A percentile compares a stretch with the other conserved stretches of the same genome.
phyloP scores from a whole-genome alignment of 2,113 vertebrate genomes.

The Amphiprion ocellaris region DNA sequence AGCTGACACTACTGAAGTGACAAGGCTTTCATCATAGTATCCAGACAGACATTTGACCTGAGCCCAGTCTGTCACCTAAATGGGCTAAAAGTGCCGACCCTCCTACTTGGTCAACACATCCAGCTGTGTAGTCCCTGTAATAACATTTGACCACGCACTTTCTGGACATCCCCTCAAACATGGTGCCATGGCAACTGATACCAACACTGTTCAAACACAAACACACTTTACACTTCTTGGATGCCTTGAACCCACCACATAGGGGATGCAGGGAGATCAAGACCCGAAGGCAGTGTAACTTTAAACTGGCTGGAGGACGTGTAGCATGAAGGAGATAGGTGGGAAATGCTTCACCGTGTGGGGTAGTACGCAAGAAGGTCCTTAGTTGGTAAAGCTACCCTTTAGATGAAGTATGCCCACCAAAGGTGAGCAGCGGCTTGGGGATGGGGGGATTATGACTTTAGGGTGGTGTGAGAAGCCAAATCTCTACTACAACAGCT shows the following conservation, averaged over 20 bases:
- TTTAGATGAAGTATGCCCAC: conserved; percentile 55
- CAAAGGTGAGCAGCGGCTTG: conserved; percentile 57
- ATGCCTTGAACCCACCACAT: conserved; percentile 62
- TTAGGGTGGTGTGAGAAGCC: conserved; percentile 39
- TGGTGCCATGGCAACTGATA: conserved; percentile 68
- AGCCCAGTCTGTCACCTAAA: conserved; percentile 60
- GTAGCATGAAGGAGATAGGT: conserved; percentile 68
- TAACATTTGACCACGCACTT: conserved; percentile 62
- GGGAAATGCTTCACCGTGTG: conserved; percentile 75
- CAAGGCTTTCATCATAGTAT: conserved; percentile 53
- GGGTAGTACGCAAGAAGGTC: conserved; percentile 51
- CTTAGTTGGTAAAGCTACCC: conserved; percentile 60
- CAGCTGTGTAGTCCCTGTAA: conserved; percentile 75
- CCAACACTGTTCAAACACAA: conserved; percentile 79
- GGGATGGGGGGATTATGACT: neutral
- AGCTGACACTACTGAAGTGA: conserved; percentile 31
- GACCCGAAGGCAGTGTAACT: conserved; percentile 73
- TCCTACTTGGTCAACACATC: conserved; percentile 59
- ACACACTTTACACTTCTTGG: conserved; percentile 57
- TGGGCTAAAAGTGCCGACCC: conserved; percentile 57
- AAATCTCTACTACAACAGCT: conserved; percentile 73
- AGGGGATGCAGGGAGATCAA: conserved; percentile 54
- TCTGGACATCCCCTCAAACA: conserved; percentile 72
- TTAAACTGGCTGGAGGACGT: conserved; percentile 68
- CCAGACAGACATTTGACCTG: conserved; percentile 73